Evolutionary conservation across 2,113 vertebrate species (phyloP), one percentile per base, ranked within the genome.

Genomic region (Mormoops blainvillei): DNA sequence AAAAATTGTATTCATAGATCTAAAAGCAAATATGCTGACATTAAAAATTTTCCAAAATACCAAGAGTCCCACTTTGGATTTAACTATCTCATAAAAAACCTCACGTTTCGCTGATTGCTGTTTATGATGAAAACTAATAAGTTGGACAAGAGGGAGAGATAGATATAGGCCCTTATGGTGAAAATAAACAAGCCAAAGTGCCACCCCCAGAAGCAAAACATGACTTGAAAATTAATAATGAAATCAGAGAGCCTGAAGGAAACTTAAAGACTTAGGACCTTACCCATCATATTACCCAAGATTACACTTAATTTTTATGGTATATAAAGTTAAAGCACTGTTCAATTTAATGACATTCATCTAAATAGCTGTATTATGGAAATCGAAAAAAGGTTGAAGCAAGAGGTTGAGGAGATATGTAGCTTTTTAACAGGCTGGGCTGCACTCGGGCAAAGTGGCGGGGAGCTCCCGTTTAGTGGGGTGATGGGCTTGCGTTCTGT

Each of bases 71-170:
- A 91, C 86, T 91, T 65, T 92, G 76, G 95, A 96, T 94, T 96
- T 90, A 95, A 96, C 67, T 94, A 50, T 92, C 96, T 97, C 96
- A 86, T 96, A 94, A 96, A 96, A 73, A 87, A 19, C 8, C 84
- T 96, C 93, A 63, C 92, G 81, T 97, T 94, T 94, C 93, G 92
- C 90, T 91, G 95, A 96, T 95, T 94, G 88, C 90, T 95, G 95
- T 92, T 96, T 92, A 97, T 97, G 93, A 86, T 70, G 88, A 91
- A 88, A 95, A 91, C 85, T 92, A 91, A 88, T 94, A 96, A 95
- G 93, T 63, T 96, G 91, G 93, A 33, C 94, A 86, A 89, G 92
- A 91, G 92, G 96, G 92, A 97, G 96, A 86, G 67, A 95, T 85
- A 50, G 43, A 63, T 31, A 74, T 10, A 81, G 36, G 58, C 73